Conservation (phyloP, 2,797 vertebrate genomes). For the Atherinosoma microstoma region DNA sequence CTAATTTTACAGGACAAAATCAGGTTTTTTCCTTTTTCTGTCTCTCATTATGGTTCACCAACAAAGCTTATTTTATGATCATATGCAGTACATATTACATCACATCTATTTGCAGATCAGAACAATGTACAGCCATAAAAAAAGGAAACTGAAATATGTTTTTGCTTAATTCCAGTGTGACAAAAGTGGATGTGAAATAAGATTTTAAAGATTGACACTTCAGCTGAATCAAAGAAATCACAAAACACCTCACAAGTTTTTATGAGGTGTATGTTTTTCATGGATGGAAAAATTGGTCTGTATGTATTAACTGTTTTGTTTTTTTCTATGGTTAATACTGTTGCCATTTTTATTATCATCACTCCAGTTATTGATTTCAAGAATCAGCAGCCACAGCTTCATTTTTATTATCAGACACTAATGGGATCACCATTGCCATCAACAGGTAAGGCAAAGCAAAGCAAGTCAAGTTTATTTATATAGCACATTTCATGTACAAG, state of each 20-base stretch:
- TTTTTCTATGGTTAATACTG: constrained; percentile 11
- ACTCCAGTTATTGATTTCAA: constrained; percentile 1
- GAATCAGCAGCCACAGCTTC: constrained; percentile 38
- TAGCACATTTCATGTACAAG: too few relatives aligned
- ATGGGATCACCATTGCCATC: constrained; percentile 33
- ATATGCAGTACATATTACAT: not conserved
- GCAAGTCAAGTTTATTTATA: not conserved
- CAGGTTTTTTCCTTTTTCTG: not conserved
- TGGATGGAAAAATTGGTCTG: not conserved
- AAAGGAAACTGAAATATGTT: not conserved
- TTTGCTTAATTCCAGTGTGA: constrained; percentile 1
- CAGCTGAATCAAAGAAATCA: too few relatives aligned
- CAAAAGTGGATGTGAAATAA: not conserved
- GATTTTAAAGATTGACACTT: too few relatives aligned
- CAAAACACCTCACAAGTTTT: too few relatives aligned
- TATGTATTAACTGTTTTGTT: constrained; percentile 6
- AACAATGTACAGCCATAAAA: not conserved
- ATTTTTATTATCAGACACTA: constrained; percentile 42
- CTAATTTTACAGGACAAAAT: not conserved
- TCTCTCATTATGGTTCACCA: not conserved
- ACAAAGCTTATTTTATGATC: not conserved
- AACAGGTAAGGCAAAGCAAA: constrained; percentile 51
- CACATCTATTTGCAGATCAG: not conserved
- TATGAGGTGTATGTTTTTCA: too few relatives aligned
- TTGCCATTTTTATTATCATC: constrained; percentile 18